These are phyloP conservation scores for Gambelia wislizenii DNA, from an alignment of 2,797 vertebrate genomes.

Conservation along the genomic window DNA sequence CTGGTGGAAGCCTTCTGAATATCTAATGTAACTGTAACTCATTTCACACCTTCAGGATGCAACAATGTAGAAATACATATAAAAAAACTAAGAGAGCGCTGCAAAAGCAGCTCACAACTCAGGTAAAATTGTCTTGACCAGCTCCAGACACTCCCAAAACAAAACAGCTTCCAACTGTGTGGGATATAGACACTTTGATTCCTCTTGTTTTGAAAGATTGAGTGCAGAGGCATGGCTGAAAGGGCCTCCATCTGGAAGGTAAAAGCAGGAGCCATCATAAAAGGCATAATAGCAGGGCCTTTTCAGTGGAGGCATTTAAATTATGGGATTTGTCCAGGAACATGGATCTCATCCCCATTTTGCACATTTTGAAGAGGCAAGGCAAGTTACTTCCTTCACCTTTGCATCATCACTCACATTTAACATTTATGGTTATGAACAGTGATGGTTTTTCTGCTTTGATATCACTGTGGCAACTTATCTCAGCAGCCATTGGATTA, in stretches of 20 bases:
- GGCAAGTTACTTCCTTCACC: background rate
- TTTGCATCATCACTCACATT: background rate
- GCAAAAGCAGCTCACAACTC: background rate
- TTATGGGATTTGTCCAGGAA: background rate
- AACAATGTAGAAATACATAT: background rate
- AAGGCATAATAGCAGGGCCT: background rate
- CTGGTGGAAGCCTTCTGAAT: background rate
- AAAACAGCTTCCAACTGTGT: background rate
- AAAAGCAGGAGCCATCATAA: background rate
- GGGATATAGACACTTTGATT: background rate
- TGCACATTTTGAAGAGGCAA: background rate
- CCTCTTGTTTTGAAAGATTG: background rate
- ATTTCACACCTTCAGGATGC: background rate
- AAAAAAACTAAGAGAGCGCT: background rate
- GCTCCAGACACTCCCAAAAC: background rate
- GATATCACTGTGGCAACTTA: conserved; percentile 2
- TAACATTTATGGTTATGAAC: background rate
- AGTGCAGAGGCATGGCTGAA: background rate
- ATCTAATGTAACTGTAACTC: conserved; percentile 3
- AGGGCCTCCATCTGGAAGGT: background rate
- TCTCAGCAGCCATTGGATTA: conserved; percentile 25
- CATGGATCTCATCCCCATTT: background rate
- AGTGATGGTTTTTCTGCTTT: conserved; percentile 6
- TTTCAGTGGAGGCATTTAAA: background rate
- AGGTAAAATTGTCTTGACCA: background rate